A percentile compares a stretch with the other conserved stretches of the same genome.
phyloP scores from a whole-genome alignment of 2,888 invertebrate species.

The Pilophorus perplexus region DNA sequence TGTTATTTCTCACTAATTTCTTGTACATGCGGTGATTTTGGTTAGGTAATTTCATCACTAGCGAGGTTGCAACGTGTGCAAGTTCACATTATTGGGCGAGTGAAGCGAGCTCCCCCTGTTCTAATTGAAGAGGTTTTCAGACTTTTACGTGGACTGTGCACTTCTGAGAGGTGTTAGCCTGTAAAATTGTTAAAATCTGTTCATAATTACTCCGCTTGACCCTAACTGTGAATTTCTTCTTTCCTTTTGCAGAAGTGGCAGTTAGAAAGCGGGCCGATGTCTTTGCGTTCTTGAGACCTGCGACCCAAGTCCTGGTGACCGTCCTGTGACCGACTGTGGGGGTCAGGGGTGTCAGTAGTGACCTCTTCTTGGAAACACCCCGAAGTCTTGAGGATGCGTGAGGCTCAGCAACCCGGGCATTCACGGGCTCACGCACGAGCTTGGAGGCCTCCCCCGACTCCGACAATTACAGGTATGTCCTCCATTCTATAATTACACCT shows the following conservation, averaged over 20 bases:
- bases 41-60: too few relatives aligned
- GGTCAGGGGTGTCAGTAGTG: neutral
- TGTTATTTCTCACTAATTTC: too few relatives aligned
- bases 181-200: too few relatives aligned
- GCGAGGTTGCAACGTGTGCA: too few relatives aligned
- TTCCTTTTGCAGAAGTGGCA: conserved; percentile 10
- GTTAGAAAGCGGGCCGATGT: conserved; percentile 15
- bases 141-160: too few relatives aligned
- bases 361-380: neutral
- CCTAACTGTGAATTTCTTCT: conserved; percentile 19
- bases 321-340: neutral
- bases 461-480: conserved; percentile 33
- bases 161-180: too few relatives aligned
- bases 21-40: too few relatives aligned
- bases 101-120: too few relatives aligned
- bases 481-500: conserved; percentile 30
- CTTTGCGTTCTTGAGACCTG: neutral
- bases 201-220: too few relatives aligned
- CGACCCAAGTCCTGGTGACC: neutral
- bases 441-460: neutral
- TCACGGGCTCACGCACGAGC: conserved; percentile 25
- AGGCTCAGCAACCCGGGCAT: neutral
- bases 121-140: too few relatives aligned
- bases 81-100: too few relatives aligned
- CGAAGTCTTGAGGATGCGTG: neutral